Evolutionary conservation across 2,888 invertebrate genomes (phyloP), one percentile per base, ranked within the genome.

Genomic region (Urechis unicinctus): DNA sequence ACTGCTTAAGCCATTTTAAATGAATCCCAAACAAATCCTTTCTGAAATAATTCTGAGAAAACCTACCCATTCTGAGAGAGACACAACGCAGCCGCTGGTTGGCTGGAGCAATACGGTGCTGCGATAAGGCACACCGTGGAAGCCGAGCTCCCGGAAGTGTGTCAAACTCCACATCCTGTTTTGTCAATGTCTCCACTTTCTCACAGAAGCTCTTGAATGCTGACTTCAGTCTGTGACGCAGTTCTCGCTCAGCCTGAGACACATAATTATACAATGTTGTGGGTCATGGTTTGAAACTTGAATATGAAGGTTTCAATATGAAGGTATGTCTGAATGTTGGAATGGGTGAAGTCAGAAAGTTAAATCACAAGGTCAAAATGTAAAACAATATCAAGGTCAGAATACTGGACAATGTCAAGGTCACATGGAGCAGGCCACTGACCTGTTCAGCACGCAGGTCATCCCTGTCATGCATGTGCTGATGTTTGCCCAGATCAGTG

Each of bases 381-480:
- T 57, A 6, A 22, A 25, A 28, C 22, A 26, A 29, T 3, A 13
- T 22, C 26, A 5, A 56, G 1, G 13, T 41, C 26, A 25, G 22
- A 29, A 47, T n/a, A n/a, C n/a, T n/a, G n/a, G n/a, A n/a, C n/a
- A 50, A 6, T 22, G 17, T 28, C 13, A n/a, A 41, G 13, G 25
- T 17, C 4, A 1, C 9, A 9, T 48, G 22, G 29, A 13, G 13
- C 9, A 5, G 6, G 24, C 28, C 24, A 55, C 56, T 46, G 21
- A 79, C 80, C 81, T 98, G 98, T 80, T 99, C 98, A 4, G 97
- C 95, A 0, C 96, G 94, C 58, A 98, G 82, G 81, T 99, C 98
- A 78, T 99, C 98, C 45, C 97, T 84, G 80, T 99, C 98, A 78
- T 98, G 97, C 96, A 98, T 97, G 79, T 98, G 96, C 77, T 98